These are phyloP conservation scores for Pterocles gutturalis DNA, from an alignment of 2,113 vertebrate genomes.

Conservation along the genomic window DNA sequence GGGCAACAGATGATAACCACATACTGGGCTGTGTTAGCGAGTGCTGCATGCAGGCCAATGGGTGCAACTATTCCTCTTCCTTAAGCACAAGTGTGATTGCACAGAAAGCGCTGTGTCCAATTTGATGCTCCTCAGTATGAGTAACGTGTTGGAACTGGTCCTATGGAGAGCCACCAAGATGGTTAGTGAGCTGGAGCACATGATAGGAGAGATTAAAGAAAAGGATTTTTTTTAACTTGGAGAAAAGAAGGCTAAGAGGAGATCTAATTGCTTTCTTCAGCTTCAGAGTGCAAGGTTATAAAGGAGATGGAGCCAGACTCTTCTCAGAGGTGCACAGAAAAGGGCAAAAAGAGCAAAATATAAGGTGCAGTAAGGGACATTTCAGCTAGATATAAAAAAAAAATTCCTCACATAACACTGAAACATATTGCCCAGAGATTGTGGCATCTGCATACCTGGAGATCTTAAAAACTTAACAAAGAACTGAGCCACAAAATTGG, in stretches of 20 bases:
- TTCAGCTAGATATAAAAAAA: not conserved
- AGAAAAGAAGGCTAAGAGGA: not conserved
- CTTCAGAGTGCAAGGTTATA: not conserved
- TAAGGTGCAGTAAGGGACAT: not conserved
- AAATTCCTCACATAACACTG: not conserved
- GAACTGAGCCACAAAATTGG: not conserved
- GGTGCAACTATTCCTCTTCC: not conserved
- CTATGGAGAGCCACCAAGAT: not conserved
- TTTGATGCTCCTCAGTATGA: not conserved
- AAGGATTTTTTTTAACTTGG: not conserved
- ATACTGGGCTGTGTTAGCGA: not conserved
- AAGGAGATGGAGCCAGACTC: not conserved
- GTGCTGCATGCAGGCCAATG: not conserved
- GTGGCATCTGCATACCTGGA: not conserved
- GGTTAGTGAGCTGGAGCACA: not conserved
- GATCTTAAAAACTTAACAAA: not conserved
- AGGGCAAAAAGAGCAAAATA: not conserved
- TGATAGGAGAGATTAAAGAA: not conserved
- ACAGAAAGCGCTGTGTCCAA: not conserved
- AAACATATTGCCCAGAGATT: fast-evolving
- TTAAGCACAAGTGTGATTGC: not conserved
- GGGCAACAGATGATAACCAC: not conserved
- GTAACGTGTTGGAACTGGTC: not conserved
- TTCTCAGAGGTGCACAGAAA: not conserved
- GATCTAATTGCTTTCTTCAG: not conserved